Evolutionary conservation across 1,140 invertebrate genomes (phyloP), one percentile per base, ranked within the genome.

Genomic region (Formica exsecta): DNA sequence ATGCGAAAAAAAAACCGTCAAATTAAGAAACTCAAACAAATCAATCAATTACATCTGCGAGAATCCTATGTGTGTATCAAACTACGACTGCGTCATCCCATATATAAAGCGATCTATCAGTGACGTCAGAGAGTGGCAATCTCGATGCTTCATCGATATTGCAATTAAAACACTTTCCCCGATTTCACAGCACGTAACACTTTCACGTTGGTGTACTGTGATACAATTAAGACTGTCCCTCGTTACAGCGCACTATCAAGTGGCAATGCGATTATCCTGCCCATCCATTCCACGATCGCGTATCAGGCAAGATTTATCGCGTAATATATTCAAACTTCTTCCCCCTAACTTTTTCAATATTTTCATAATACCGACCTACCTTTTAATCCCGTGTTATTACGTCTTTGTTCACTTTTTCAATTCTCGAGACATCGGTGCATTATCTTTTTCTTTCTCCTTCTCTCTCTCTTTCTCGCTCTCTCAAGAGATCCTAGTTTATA

Each of bases 91-190:
- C 51, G 57, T 74, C 80, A 74, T 19, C 29, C 29, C 38, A 3
- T 41, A 25, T 22, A 51, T 25, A 54, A 44, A 61, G 68, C 57
- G 54, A 83, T 83, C 76, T 70, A 57, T 80, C 79, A 62, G 57
- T 83, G 68, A 83, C 68, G 68, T 83, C 79, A 74, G 38, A 73
- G 79, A 25, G 54, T 44, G 66, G 68, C 54, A 62, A 83, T 83
- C 68, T 62, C 68, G 79, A 74, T 54, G 68, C 54, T 38, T 74
- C 79, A 25, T 73, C 79, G 54, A 83, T 83, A 83, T 83, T 83
- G 68, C 79, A 74, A 83, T 83, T 83, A 83, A 83, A 83, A 61
- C 79, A 83, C 54, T 83, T 83, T 74, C 68, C 54, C 57, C 57
- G 68, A 83, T 83, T 83, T 83, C 48, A 83, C 41, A 41, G 68